These are phyloP conservation scores for Neomorphus geoffroyi DNA, from an alignment of 2,797 vertebrate species.

Conservation along the genomic window DNA sequence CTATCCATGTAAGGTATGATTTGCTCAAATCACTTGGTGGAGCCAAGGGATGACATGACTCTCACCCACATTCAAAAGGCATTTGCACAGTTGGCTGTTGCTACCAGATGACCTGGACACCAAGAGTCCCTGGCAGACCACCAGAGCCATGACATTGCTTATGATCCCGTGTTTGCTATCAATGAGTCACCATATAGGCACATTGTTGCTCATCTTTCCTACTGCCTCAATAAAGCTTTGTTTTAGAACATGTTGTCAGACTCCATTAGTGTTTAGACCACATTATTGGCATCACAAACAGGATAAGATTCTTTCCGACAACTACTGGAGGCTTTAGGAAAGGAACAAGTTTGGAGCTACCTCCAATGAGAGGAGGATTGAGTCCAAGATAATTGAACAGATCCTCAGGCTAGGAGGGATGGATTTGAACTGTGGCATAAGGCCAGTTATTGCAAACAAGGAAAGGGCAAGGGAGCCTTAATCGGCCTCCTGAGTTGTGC, in stretches of 20 bases:
- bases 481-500: no score
- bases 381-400: no score
- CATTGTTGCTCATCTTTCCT: background rate
- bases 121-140: background rate
- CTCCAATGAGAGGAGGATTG: background rate
- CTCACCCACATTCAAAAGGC: background rate
- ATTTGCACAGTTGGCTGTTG: background rate
- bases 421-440: no score
- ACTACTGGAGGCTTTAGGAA: background rate
- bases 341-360: background rate
- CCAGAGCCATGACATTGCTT: no score
- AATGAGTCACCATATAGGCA: no score
- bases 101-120: background rate
- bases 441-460: no score
- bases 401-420: no score
- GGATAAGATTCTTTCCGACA: background rate
- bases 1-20: background rate
- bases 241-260: background rate
- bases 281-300: background rate
- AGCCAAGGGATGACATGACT: background rate
- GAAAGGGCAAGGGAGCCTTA: no score
- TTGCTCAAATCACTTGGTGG: background rate
- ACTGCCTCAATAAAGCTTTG: background rate
- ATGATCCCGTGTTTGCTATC: no score
- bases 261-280: background rate